Percentiles rank a stretch among this genome's conserved stretches.
Conservation (phyloP, 2,888 invertebrate species). For the Ophion ellenae region DNA sequence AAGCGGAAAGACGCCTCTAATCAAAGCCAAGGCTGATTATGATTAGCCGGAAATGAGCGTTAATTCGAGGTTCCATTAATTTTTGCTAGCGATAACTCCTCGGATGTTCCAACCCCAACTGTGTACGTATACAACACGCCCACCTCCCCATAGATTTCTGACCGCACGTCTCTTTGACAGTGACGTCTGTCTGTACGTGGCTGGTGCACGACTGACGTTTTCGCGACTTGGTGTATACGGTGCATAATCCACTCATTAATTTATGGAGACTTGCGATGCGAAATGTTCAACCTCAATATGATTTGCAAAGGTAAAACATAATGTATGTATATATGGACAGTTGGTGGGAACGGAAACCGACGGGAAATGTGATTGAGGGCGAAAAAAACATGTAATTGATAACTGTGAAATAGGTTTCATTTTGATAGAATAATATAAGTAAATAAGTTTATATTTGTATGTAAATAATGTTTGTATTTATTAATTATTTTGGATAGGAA, state of each 20-base stretch:
- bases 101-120: background rate
- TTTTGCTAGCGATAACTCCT: conserved; percentile 32
- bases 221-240: background rate
- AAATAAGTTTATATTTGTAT: background rate
- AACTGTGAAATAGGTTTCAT: background rate
- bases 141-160: background rate
- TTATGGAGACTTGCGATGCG: background rate
- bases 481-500: background rate
- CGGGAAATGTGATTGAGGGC: background rate
- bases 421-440: background rate
- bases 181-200: background rate
- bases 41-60: conserved; percentile 64
- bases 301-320: background rate
- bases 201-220: background rate
- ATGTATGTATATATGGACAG: background rate
- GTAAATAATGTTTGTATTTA: background rate
- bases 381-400: background rate
- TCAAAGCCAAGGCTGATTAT: conserved; percentile 70
- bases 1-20: conserved; percentile 58
- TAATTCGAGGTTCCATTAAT: conserved; percentile 60
- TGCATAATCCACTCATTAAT: background rate
- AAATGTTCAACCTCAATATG: background rate
- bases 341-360: background rate
- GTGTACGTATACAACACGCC: background rate
- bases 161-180: background rate